Evolutionary conservation across 1,140 invertebrate species (phyloP), one percentile per base, ranked within the genome.

Genomic region (Brachionus angularis): DNA sequence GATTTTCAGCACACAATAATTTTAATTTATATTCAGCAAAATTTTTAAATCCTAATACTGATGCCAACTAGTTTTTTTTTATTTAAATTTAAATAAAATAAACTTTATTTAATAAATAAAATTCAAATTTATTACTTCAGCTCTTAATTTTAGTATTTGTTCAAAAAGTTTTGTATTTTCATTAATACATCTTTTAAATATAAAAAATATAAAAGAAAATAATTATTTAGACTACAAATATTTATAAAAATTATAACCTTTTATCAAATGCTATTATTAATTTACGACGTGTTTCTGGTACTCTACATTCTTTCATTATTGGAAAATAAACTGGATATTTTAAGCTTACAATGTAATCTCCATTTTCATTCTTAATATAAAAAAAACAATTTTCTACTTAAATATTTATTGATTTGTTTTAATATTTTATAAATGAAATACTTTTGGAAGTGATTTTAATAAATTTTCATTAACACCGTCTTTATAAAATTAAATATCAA

Each of bases 261-360:
- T 80, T 79, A 71, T 84, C 80, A 72, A 84, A 84, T 31, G 81
- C 82, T 33, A 74, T 81, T 70, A 84, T 82, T 73, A 85, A 74
- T 27, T 61, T 77, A 47, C 75, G 76, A 58, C 84, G 78, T 4
- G 83, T 84, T 18, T 81, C 75, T 2, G 84, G 83, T 39, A 80
- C 79, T 18, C 76, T 76, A 42, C 79, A 81, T 74, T 84, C 83
- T 74, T 83, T 79, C 78, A 83, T 84, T 53, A 84, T 79, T 21
- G 84, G 84, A 73, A 84, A 84, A 52, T 83, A 82, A 73, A 85
- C 84, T 3, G 84, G 84, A 74, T 85, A 85, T 72, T 85, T 84
- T 31, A 85, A 73, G 5, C 82, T 79, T 1, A 85, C 80, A 67
- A 82, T 80, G 18, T 76, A 75, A 61, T 83, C 83, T n/a, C 81